phyloP scores from a whole-genome alignment of 2,888 invertebrate genomes.

The Drosophila cognata region DNA sequence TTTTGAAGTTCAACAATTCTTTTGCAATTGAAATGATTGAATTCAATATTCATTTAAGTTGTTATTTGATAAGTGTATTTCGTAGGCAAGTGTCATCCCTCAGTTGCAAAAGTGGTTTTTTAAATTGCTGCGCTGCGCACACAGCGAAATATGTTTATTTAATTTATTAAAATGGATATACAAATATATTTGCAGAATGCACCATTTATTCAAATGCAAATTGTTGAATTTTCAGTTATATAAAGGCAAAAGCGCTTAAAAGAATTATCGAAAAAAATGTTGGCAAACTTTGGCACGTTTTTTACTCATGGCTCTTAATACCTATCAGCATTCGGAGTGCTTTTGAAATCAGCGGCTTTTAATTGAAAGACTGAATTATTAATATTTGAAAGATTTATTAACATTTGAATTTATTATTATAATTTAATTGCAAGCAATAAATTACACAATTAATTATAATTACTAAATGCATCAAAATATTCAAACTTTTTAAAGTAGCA shows the following conservation, averaged over 20 bases:
- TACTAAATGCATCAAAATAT: background rate
- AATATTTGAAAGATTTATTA: background rate
- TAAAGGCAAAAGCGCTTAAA: background rate
- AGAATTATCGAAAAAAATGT: background rate
- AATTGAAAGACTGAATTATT: background rate
- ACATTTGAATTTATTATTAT: background rate
- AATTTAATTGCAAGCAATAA: background rate
- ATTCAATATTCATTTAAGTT: background rate
- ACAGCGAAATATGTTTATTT: background rate
- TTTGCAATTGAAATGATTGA: background rate
- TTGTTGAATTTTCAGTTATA: background rate
- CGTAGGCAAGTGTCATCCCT: background rate
- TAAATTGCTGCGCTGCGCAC: background rate
- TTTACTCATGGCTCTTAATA: background rate
- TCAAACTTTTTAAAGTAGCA: background rate
- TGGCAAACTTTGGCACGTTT: background rate
- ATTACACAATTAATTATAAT: constrained; percentile 1
- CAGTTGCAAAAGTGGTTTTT: background rate
- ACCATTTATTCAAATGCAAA: background rate
- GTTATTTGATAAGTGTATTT: background rate
- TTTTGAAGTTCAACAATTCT: background rate
- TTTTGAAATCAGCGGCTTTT: background rate
- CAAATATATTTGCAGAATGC: background rate
- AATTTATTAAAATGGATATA: background rate
- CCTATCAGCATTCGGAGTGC: background rate